Evolutionary conservation across 2,797 vertebrate species (phyloP), one percentile per base, ranked within the genome.

Genomic region (Syndactyla subalaris): DNA sequence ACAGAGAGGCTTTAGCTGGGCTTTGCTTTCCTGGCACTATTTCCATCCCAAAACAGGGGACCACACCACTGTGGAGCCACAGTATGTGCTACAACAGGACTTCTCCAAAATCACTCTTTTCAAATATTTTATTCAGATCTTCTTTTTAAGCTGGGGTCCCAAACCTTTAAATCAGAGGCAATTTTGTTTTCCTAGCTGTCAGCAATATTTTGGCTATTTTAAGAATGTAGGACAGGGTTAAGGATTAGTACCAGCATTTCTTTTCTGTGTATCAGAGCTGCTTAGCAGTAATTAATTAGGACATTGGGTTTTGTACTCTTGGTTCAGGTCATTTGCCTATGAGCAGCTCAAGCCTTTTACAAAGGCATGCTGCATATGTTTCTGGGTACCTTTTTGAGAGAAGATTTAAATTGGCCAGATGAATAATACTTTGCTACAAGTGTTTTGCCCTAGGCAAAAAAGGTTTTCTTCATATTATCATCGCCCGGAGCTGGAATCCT

Each of bases 201-300:
- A 97, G 97, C 97, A 96, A 97, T 97, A 97, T 98, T 98, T 97
- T 98, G 98, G 97, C 97, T 98, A 98, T 98, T 98, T 98, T 98
- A 98, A 98, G 98, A 98, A 98, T 98, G 98, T 98, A 98, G 98
- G 98, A 98, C 98, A 97, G 98, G 97, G 98, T 96, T 97, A 97
- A 97, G 98, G 98, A 98, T 98, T 98, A 98, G 98, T 93, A 95
- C 96, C 95, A 97, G 97, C 97, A 97, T 98, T 98, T 97, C 97
- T 97, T 97, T 98, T 97, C 97, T 97, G 95, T 97, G 96, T 98
- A 97, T 98, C 98, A 98, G 97, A 98, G 98, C 98, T 97, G 98
- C 98, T 98, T 98, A 98, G 98, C 97, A 96, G 97, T 98, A 98
- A 99, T 98, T 98, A 98, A 98, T 98, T 98, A 98, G 98, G 98